phyloP scores from a whole-genome alignment of 2,113 vertebrate species.

The Heliornis fulica region DNA sequence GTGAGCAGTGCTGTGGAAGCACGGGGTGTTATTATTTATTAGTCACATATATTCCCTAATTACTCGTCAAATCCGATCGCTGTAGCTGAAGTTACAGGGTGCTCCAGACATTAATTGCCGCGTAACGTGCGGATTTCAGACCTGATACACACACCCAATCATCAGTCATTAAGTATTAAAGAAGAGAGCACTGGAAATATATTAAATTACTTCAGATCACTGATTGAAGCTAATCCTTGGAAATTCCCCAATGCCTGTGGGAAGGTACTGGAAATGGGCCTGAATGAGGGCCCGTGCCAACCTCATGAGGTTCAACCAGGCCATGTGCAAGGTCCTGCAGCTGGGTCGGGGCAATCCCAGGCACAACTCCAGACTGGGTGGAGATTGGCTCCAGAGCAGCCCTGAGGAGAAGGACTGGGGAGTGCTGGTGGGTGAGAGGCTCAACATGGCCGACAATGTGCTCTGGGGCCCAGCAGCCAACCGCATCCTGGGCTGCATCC shows the following conservation, averaged over 20 bases:
- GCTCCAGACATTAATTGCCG: slow-evolving; percentile 60
- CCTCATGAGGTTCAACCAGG: too few relatives aligned
- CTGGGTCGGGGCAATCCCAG: too few relatives aligned
- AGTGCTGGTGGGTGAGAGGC: too few relatives aligned
- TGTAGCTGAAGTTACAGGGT: slow-evolving; percentile 45
- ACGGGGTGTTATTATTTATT: slow-evolving; percentile 26
- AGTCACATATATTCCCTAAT: slow-evolving; percentile 23
- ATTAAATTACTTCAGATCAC: slow-evolving; percentile 51
- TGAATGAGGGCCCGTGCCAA: too few relatives aligned
- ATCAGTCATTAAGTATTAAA: slow-evolving; percentile 57
- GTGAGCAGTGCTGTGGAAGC: neutral
- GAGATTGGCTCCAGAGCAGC: too few relatives aligned
- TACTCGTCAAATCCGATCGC: slow-evolving; percentile 34
- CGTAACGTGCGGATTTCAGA: slow-evolving; percentile 49
- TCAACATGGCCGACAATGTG: too few relatives aligned
- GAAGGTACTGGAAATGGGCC: too few relatives aligned
- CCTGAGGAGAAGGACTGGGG: too few relatives aligned
- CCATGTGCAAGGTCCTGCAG: too few relatives aligned
- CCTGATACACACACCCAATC: slow-evolving; percentile 60
- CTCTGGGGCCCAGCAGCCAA: too few relatives aligned
- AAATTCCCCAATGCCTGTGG: neutral
- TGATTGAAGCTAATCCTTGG: slow-evolving; percentile 28
- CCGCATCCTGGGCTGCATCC: too few relatives aligned
- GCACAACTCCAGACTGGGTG: too few relatives aligned
- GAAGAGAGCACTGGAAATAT: slow-evolving; percentile 59